Evolutionary conservation across 1,140 invertebrate species (phyloP), one percentile per base, ranked within the genome.

Genomic region (Neodiprion pinetum): DNA sequence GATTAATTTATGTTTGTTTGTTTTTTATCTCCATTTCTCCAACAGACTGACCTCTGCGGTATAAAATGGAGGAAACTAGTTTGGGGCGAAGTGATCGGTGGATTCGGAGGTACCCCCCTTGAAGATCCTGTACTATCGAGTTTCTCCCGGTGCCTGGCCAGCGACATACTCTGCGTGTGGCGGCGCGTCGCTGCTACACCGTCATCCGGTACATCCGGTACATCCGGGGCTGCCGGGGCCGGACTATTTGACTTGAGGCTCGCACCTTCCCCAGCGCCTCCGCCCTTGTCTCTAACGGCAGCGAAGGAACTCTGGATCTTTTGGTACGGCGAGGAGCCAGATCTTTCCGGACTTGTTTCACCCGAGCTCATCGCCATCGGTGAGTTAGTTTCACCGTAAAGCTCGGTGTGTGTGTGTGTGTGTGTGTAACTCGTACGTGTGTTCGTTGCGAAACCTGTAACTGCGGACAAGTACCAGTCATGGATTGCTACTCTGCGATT

Each of bases 281-380:
- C 90, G 49, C 94, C 95, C 73, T 91, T 95, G 77, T 94, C 93
- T 76, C 90, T 95, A 67, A 91, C 92, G 81, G 92, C 92, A 77
- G 93, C 95, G 86, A 99, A 99, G 90, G 97, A 99, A 88, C 91
- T 99, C 14, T 99, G 98, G 98, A 96, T 99, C 84, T 99, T 99
- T 90, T 99, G 98, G 97, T 99, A 99, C 90, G 97, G 97, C 82
- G 96, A 98, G 87, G 96, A 98, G 89, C 97, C 97, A 48, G 95
- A 97, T 87, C 92, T 98, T 71, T 93, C 91, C 84, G 94, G 94
- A 80, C 90, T 96, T 74, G 93, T 96, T 75, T 93, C 94, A 70
- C 93, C 93, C 5, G 94, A 96, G 87, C 92, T 96, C 73, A 91
- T 95, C 70, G 90, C 92, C 78, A 91, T 91, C 80, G 94, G 94